phyloP scores from a whole-genome alignment of 2,113 vertebrate genomes.

The Mustela lutreola region DNA sequence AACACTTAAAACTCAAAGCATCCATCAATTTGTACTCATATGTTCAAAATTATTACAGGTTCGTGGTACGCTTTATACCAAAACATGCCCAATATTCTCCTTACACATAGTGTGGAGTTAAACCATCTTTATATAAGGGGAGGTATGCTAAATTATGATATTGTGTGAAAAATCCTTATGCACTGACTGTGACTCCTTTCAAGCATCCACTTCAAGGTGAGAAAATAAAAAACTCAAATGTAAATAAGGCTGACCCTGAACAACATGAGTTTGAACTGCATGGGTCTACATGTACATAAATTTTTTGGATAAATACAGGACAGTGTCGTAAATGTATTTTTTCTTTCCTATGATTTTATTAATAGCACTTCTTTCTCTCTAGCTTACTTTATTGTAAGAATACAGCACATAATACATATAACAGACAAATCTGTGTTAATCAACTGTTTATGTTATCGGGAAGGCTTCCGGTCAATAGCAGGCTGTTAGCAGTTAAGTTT shows the following conservation, averaged over 20 bases:
- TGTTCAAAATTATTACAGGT: not conserved
- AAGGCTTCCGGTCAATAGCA: not conserved
- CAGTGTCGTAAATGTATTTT: not conserved
- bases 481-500: not conserved
- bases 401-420: not conserved
- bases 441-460: not conserved
- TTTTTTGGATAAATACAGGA: not conserved
- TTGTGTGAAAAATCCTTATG: not conserved
- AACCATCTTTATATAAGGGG: not conserved
- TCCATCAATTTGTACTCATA: not conserved
- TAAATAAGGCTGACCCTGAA: not conserved
- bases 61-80: not conserved
- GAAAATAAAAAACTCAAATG: not conserved
- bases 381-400: not conserved
- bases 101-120: not conserved
- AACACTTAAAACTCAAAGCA: conserved; percentile 7
- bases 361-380: not conserved
- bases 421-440: not conserved
- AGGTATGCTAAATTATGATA: not conserved
- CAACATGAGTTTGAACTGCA: not conserved
- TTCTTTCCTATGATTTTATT: not conserved
- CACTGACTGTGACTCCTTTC: not conserved
- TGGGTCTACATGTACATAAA: not conserved
- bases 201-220: not conserved
- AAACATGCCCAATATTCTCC: not conserved